phyloP scores from a whole-genome alignment of 2,888 invertebrate genomes.

The Notodromas monacha region DNA sequence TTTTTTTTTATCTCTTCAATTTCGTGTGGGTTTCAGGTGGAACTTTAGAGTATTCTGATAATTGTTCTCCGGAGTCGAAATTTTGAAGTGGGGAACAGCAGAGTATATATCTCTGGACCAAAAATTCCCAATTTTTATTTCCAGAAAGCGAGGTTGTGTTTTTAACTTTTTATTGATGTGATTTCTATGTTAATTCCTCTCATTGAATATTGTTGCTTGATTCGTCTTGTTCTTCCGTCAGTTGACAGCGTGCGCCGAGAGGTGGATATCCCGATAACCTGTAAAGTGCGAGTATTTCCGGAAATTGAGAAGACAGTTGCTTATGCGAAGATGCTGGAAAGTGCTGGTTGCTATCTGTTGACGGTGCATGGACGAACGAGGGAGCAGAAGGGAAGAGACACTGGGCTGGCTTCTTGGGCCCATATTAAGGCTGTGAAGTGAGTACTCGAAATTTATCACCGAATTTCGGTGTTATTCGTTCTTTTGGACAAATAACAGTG shows the following conservation, averaged over 20 bases:
- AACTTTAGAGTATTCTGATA: no score
- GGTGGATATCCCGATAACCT: constrained; percentile 62
- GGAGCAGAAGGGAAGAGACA: constrained; percentile 80
- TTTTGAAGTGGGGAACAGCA: no score
- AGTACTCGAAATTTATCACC: constrained; percentile 10
- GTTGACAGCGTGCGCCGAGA: constrained; percentile 20
- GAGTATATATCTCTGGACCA: no score
- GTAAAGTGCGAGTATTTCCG: constrained; percentile 72
- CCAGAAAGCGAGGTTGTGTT: no score
- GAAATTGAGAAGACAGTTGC: constrained; percentile 47
- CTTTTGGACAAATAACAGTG: no score
- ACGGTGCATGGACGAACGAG: constrained; percentile 84
- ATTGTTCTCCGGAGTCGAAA: no score
- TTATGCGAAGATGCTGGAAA: constrained; percentile 76
- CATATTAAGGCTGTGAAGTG: constrained; percentile 67
- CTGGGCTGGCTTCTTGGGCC: constrained; percentile 76
- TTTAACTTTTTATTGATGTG: no score
- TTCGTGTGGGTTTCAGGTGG: no score
- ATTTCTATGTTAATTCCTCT: constrained; percentile 4
- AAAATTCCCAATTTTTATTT: no score
- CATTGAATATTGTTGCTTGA: constrained; percentile 7
- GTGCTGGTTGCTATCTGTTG: constrained; percentile 59
- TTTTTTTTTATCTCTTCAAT: no score
- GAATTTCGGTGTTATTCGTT: no score
- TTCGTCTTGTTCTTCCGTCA: constrained; percentile 17